Conservation (phyloP, 1,140 invertebrate species). For the Aradophagus sp. region DNA sequence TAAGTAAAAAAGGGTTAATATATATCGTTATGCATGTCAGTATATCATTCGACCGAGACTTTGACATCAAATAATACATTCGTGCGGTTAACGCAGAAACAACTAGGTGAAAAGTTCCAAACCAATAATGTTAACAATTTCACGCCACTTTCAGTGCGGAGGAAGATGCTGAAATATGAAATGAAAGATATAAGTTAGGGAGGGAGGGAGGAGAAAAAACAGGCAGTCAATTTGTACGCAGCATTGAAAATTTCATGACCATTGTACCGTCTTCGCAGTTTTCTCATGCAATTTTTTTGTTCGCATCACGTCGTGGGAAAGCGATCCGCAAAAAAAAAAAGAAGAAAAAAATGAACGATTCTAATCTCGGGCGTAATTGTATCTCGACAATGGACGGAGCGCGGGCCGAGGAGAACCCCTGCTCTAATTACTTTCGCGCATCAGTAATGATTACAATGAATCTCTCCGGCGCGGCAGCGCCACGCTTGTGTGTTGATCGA, state of each 20-base stretch:
- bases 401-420: constrained; percentile 19
- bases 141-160: too few relatives aligned
- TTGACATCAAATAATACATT: too few relatives aligned
- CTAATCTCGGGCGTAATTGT: constrained; percentile 29
- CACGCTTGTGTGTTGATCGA: constrained; percentile 3
- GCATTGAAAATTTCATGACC: constrained; percentile 9
- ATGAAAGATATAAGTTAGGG: too few relatives aligned
- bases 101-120: too few relatives aligned
- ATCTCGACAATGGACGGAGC: constrained; percentile 23
- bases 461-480: constrained; percentile 20
- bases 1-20: too few relatives aligned
- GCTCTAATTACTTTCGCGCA: constrained; percentile 51
- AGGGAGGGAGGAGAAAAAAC: too few relatives aligned
- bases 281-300: constrained; percentile 34
- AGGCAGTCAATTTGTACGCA: constrained; percentile 13
- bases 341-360: constrained; percentile 25
- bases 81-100: too few relatives aligned
- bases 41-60: too few relatives aligned
- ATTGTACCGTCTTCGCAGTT: constrained; percentile 1
- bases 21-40: too few relatives aligned
- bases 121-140: too few relatives aligned
- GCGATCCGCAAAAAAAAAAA: constrained; percentile 22
- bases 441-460: constrained; percentile 49
- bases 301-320: constrained; percentile 14
- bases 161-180: too few relatives aligned